Evolutionary conservation across 2,888 invertebrate genomes (phyloP).

Genomic region (Trilocha varians): DNA sequence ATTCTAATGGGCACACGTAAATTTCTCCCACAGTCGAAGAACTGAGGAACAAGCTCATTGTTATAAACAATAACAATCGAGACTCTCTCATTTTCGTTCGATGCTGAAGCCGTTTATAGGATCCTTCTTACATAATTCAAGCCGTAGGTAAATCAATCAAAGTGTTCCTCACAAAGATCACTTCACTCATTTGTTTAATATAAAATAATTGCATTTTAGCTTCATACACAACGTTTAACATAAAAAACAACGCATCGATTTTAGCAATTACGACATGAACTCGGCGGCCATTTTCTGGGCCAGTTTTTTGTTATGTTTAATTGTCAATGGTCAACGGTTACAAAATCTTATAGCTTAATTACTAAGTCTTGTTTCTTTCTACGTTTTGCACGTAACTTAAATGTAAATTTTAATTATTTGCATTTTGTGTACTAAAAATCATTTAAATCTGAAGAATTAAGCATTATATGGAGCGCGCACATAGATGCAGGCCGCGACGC

Average conservation of each 20-base stretch:
- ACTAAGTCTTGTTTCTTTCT: too few species aligned
- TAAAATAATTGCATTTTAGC: conserved; percentile 41
- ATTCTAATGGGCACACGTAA: conserved; percentile 77
- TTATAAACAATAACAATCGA: conserved; percentile 58
- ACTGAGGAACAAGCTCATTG: conserved; percentile 39
- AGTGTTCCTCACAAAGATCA: conserved; percentile 28
- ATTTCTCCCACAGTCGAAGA: conserved; percentile 43
- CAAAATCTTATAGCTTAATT: neutral
- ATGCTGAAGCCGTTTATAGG: conserved; percentile 50
- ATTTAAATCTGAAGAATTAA: too few species aligned
- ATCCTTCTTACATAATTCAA: conserved; percentile 60
- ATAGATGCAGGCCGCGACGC: too few species aligned
- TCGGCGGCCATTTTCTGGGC: conserved; percentile 57
- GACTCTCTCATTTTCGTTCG: conserved; percentile 67
- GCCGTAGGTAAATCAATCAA: conserved; percentile 23
- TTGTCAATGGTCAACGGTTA: neutral
- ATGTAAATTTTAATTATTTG: too few species aligned
- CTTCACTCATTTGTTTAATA: conserved; percentile 34
- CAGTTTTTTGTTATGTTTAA: conserved; percentile 2
- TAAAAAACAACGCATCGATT: conserved; percentile 44
- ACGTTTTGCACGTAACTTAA: too few species aligned
- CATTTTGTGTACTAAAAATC: too few species aligned
- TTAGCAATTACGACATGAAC: conserved; percentile 33
- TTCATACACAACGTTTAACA: conserved; percentile 20
- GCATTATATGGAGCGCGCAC: too few species aligned